Evolutionary conservation across 2,888 invertebrate genomes (phyloP).

Genomic region (Priocnemis perturbator): DNA sequence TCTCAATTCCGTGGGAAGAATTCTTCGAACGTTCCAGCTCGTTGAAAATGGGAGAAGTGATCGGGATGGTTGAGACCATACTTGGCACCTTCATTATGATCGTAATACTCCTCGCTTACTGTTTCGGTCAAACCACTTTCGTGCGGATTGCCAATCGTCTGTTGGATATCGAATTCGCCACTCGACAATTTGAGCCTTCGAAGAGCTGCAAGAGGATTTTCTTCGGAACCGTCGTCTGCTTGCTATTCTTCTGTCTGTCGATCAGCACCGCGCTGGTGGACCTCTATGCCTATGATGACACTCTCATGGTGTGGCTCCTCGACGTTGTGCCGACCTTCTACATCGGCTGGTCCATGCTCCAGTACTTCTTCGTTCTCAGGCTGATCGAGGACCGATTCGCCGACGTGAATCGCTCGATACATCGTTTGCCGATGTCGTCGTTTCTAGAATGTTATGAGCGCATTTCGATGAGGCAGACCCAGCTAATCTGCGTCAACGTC

Average conservation of each 20-base stretch:
- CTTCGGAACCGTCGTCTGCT: slow-evolving; percentile 1
- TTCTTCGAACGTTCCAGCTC: slow-evolving; percentile 6
- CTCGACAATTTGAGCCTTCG: neutral
- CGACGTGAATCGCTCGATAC: neutral
- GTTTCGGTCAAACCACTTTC: slow-evolving; percentile 29
- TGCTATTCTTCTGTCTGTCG: slow-evolving; percentile 1
- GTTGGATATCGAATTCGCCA: slow-evolving; percentile 9
- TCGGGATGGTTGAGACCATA: slow-evolving; percentile 29
- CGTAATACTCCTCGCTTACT: slow-evolving; percentile 25
- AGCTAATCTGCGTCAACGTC: neutral
- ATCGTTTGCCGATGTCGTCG: neutral
- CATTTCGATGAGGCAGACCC: neutral
- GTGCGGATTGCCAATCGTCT: slow-evolving; percentile 33
- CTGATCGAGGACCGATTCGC: neutral
- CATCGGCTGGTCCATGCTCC: neutral
- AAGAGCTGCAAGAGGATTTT: neutral
- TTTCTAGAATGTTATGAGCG: too few relatives aligned
- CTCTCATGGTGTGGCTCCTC: neutral
- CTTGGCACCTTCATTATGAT: slow-evolving; percentile 18
- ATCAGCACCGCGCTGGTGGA: too few relatives aligned
- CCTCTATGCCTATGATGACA: too few relatives aligned
- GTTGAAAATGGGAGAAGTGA: slow-evolving; percentile 11
- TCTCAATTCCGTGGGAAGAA: slow-evolving; percentile 13
- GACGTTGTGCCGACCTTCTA: neutral
- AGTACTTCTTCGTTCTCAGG: neutral